These are phyloP conservation scores for Torymus auratus DNA, from an alignment of 2,888 invertebrate species.

Conservation along the genomic window DNA sequence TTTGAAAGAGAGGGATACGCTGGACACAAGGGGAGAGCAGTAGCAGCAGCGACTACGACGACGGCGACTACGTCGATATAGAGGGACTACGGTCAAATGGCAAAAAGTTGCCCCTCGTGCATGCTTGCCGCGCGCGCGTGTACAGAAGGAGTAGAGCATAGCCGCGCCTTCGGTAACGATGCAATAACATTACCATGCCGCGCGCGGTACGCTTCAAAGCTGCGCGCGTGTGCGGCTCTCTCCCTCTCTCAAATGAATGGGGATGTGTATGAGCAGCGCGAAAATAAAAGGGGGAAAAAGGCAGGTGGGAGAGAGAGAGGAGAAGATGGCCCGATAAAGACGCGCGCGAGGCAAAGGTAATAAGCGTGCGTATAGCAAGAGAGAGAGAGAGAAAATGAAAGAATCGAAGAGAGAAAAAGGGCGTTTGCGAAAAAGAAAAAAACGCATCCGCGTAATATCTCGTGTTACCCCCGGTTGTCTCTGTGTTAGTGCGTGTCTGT, in stretches of 20 bases:
- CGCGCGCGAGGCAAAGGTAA: constrained; percentile 30
- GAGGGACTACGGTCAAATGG: constrained; percentile 50
- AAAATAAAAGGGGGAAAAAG: constrained; percentile 62
- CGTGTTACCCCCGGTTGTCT: constrained; percentile 16
- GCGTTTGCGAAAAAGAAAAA: background rate
- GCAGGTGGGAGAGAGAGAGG: constrained; percentile 3
- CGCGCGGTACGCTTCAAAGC: constrained; percentile 64
- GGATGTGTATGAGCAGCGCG: constrained; percentile 59
- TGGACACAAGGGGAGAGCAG: constrained; percentile 36
- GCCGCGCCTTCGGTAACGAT: constrained; percentile 67
- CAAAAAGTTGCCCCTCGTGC: constrained; percentile 44
- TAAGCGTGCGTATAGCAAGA: constrained; percentile 2
- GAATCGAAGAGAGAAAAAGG: constrained; percentile 21
- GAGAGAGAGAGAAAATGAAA: background rate
- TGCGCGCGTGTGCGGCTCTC: background rate
- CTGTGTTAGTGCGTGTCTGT: constrained; percentile 12
- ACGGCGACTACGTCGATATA: background rate
- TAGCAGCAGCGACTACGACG: constrained; percentile 1
- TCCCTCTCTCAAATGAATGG: constrained; percentile 66
- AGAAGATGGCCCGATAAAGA: constrained; percentile 46
- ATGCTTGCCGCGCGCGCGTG: constrained; percentile 29
- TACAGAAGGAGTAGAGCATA: no score
- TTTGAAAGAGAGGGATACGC: constrained; percentile 42
- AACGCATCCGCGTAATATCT: constrained; percentile 37
- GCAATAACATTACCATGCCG: constrained; percentile 73